Conservation (phyloP, 2,888 invertebrate species). For the Arge pagana region DNA sequence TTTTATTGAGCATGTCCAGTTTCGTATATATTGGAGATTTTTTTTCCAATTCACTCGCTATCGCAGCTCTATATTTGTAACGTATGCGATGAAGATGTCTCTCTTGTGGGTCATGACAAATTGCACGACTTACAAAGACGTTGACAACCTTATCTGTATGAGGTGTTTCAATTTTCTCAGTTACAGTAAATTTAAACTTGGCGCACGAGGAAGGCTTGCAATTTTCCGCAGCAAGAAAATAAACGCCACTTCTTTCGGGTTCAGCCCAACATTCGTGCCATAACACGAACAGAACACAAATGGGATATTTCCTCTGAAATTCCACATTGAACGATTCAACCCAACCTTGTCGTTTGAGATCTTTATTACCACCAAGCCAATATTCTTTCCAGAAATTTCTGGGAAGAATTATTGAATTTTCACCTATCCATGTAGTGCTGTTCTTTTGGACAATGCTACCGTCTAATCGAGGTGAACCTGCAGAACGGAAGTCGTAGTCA, state of each 20-base stretch:
- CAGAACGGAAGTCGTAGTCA: too few relatives aligned
- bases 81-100: slow-evolving; percentile 1
- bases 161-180: slow-evolving; percentile 2
- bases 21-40: neutral
- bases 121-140: neutral
- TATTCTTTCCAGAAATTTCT: neutral
- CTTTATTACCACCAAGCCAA: too few relatives aligned
- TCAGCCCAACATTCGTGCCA: neutral
- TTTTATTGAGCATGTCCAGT: neutral
- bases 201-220: neutral
- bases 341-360: neutral
- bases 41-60: neutral
- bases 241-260: neutral
- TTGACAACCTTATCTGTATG: slow-evolving; percentile 3
- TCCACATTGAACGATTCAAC: neutral
- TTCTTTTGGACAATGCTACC: too few relatives aligned
- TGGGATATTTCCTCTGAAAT: neutral
- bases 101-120: neutral
- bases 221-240: neutral
- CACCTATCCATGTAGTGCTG: too few relatives aligned
- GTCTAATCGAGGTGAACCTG: too few relatives aligned
- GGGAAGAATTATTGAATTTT: neutral
- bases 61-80: neutral
- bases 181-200: neutral
- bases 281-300: neutral